These are phyloP conservation scores for Camptogramma bilineatum DNA, from an alignment of 2,888 invertebrate species.

Conservation along the genomic window DNA sequence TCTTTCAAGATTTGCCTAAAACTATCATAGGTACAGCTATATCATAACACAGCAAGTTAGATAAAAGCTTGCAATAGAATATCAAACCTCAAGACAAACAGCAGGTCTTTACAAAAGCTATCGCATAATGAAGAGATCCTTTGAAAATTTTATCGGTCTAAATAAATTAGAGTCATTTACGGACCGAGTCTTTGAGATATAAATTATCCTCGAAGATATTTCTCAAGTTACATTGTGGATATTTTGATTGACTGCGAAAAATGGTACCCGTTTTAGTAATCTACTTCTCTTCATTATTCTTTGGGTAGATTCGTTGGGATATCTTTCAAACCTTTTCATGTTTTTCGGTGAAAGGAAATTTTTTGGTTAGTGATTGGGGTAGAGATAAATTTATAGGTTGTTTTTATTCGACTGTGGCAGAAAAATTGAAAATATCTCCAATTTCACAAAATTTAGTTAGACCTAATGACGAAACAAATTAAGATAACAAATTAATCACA, in stretches of 20 bases:
- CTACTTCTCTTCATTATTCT: constrained; percentile 20
- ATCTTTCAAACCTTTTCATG: background rate
- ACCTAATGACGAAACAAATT: too few species aligned
- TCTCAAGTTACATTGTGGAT: constrained; percentile 55
- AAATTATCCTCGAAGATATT: constrained; percentile 62
- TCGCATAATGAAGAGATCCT: constrained; percentile 57
- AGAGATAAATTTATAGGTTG: too few species aligned
- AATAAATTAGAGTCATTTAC: constrained; percentile 72
- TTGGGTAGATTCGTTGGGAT: background rate
- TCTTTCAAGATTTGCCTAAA: too few species aligned
- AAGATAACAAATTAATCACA: too few species aligned
- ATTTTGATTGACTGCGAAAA: constrained; percentile 51
- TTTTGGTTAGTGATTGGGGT: background rate
- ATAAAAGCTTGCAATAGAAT: background rate
- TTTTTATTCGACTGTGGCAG: too few species aligned
- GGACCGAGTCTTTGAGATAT: constrained; percentile 57
- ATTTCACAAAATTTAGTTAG: too few species aligned
- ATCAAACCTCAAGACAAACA: constrained; percentile 29
- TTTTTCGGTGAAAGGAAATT: background rate
- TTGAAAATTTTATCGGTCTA: constrained; percentile 68
- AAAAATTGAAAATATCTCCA: too few species aligned
- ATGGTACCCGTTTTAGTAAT: constrained; percentile 35
- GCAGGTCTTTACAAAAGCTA: constrained; percentile 63
- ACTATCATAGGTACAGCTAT: too few species aligned
- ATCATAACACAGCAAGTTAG: too few species aligned